A percentile compares a stretch with the other conserved stretches of the same genome.
These are phyloP conservation scores for Pristis pectinata DNA, from an alignment of 2,797 vertebrate species.

Conservation along the genomic window DNA sequence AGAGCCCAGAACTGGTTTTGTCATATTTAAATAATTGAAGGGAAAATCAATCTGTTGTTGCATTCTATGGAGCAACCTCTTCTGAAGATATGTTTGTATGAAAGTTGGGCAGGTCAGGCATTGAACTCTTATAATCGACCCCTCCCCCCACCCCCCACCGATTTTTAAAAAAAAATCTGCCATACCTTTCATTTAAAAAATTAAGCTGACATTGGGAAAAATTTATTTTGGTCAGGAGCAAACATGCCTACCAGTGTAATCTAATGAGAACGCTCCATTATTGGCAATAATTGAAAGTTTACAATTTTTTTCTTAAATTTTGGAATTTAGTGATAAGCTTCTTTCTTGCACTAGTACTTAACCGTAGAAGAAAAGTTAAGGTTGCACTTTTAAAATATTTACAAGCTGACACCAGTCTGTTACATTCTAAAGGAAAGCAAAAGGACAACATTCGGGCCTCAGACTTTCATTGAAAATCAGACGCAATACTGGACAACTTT, in stretches of 20 bases:
- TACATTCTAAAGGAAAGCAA: background rate
- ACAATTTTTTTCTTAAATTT: background rate
- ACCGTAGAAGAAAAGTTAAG: background rate
- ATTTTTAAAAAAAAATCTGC: too few species aligned
- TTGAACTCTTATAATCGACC: background rate
- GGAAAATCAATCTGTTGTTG: background rate
- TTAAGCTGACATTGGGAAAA: background rate
- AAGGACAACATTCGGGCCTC: background rate
- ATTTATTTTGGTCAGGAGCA: background rate
- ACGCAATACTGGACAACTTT: background rate
- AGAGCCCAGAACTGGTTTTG: background rate
- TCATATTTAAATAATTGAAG: background rate
- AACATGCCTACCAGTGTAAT: background rate
- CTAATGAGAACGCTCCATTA: background rate
- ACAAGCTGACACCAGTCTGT: background rate
- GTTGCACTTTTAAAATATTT: constrained; percentile 32
- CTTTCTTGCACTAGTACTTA: constrained; percentile 15
- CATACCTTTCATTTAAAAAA: background rate
- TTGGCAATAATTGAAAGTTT: constrained; percentile 33
- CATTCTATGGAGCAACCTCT: background rate
- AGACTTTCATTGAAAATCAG: background rate
- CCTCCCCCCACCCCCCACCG: too few species aligned
- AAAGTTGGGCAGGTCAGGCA: background rate
- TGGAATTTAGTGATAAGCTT: background rate
- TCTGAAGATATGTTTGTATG: background rate